Evolutionary conservation across 2,888 invertebrate species (phyloP).

Genomic region (Acrocera orbiculus): DNA sequence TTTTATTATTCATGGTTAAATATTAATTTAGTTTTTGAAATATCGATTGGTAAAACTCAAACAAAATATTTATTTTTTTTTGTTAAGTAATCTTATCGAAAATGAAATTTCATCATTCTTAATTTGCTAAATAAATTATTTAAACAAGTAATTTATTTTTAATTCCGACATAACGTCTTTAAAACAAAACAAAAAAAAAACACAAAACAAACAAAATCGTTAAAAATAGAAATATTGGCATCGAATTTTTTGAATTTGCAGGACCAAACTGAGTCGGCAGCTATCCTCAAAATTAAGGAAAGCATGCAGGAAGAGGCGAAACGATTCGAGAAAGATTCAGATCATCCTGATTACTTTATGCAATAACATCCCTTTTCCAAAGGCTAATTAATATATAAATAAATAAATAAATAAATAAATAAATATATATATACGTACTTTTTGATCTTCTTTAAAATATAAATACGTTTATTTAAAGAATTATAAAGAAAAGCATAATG

Average conservation of each 20-base stretch:
- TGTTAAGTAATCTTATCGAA: too few species aligned
- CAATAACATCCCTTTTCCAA: conserved; percentile 41
- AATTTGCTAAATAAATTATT: too few species aligned
- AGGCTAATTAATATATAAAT: conserved; percentile 9
- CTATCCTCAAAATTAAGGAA: conserved; percentile 99
- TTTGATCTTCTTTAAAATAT: too few species aligned
- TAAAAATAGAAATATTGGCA: too few species aligned
- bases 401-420: conserved; percentile 1
- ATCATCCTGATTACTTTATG: conserved; percentile 94
- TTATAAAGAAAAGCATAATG: too few species aligned
- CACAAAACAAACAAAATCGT: neutral
- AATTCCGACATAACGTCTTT: neutral
- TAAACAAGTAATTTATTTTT: too few species aligned
- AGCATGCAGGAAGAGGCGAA: conserved; percentile 99
- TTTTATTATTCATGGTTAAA: neutral
- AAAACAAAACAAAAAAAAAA: conserved; percentile 9
- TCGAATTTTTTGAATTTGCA: conserved; percentile 32
- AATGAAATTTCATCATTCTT: too few species aligned
- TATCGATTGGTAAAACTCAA: too few species aligned
- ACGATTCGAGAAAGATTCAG: conserved; percentile 94
- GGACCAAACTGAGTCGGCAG: conserved; percentile 95
- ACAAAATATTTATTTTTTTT: too few species aligned
- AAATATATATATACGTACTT: too few species aligned
- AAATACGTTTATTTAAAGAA: too few species aligned
- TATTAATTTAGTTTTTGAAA: too few species aligned